These are phyloP conservation scores for Ochotona curzoniae DNA, from an alignment of 2,113 vertebrate genomes.

Conservation along the genomic window DNA sequence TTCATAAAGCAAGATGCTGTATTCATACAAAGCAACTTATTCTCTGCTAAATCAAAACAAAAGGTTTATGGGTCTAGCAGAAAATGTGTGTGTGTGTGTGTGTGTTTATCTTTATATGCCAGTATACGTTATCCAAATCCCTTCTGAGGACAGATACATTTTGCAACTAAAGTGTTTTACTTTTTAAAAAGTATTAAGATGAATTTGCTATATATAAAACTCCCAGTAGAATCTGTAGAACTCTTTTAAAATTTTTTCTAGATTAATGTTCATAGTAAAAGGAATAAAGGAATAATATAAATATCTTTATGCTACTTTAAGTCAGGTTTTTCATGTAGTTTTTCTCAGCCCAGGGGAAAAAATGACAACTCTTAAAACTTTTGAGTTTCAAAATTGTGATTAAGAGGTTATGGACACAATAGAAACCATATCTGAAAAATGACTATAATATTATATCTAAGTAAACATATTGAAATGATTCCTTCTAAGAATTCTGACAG, in stretches of 20 bases:
- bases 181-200: neutral
- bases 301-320: neutral
- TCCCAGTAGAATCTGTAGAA: neutral
- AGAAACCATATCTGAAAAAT: neutral
- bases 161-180: neutral
- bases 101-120: neutral
- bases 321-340: conserved; percentile 18
- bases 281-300: conserved; percentile 13
- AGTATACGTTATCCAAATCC: neutral
- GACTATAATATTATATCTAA: neutral
- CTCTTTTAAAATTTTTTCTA: neutral
- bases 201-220: neutral
- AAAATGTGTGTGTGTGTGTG: neutral
- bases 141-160: conserved; percentile 1
- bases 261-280: neutral
- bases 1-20: neutral
- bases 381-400: conserved; percentile 38
- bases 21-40: conserved; percentile 21
- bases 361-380: neutral
- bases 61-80: neutral
- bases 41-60: neutral
- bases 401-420: neutral
- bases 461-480: conserved; percentile 43
- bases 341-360: neutral
- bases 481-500: conserved; percentile 29